These are phyloP conservation scores for Lophochroa leadbeateri DNA, from an alignment of 2,113 vertebrate species.

Conservation along the genomic window DNA sequence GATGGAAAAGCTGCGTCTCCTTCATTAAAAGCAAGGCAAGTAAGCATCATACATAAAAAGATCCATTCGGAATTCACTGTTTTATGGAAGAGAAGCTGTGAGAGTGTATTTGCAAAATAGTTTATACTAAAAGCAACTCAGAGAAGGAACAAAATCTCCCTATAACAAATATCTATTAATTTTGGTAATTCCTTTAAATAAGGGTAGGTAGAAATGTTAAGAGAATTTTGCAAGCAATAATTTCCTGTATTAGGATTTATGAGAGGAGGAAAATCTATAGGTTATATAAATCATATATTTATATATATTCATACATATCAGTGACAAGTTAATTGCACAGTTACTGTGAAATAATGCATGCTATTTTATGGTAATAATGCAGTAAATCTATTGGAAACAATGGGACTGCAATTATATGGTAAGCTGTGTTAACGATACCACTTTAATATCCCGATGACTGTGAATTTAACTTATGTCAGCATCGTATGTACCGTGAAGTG, in stretches of 20 bases:
- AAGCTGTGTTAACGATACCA: conserved; percentile 51
- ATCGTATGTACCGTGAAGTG: neutral
- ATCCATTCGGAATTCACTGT: neutral
- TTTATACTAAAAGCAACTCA: neutral
- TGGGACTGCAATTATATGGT: conserved; percentile 65
- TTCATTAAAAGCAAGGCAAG: neutral
- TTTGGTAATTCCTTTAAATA: conserved; percentile 14
- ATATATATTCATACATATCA: conserved; percentile 52
- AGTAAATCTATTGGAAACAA: conserved; percentile 69
- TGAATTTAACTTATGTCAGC: conserved; percentile 48
- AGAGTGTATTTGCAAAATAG: neutral
- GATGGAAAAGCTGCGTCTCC: neutral
- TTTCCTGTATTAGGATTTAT: conserved; percentile 46
- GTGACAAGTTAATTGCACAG: conserved; percentile 61
- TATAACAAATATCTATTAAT: conserved; percentile 23
- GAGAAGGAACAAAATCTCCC: neutral
- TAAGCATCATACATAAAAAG: conserved; percentile 7
- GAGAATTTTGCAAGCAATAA: conserved; percentile 29
- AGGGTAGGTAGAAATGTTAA: conserved; percentile 11
- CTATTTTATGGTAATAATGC: conserved; percentile 71
- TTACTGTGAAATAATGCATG: conserved; percentile 59
- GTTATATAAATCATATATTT: conserved; percentile 65
- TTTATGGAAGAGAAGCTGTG: neutral
- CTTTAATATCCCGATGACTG: conserved; percentile 51
- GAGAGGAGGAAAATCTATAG: conserved; percentile 52